Evolutionary conservation across 2,797 vertebrate species (phyloP), one percentile per base, ranked within the genome.

Genomic region (Neostethus bicornis): DNA sequence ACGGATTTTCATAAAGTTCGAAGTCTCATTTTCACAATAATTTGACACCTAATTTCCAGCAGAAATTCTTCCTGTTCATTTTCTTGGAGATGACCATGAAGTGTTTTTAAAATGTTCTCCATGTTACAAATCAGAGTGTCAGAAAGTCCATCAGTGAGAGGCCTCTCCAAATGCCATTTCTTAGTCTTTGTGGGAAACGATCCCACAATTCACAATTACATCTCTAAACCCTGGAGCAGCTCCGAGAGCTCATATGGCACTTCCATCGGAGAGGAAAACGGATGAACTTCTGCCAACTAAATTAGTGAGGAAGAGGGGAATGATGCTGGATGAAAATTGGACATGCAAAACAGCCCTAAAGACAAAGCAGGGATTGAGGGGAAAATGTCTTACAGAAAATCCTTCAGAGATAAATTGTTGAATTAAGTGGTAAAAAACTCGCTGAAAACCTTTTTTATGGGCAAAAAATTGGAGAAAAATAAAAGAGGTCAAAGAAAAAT

Each of bases 121-220:
- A 12, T 49, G 45, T 58, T 49, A 47, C 46, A 66, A 65, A 47
- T 75, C 57, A 58, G n/a, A n/a, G n/a, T n/a, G 51, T 66, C 46
- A 50, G 51, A 42, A 49, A 62, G 63, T 45, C 51, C 58, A n/a
- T n/a, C n/a, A n/a, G n/a, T 64, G 38, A n/a, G 48, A 75, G 35
- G 49, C 43, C 56, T 63, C 38, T 77, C 75, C 52, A 74, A 61
- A 68, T 64, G 60, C 20, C 55, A 73, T 75, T 74, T 51, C 51
- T 64, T 57, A 43, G 52, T 70, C 49, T 74, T 66, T 67, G 39
- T 61, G 25, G 42, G 47, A 73, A 84, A 58, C 71, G 54, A 43
- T 24, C 51, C 37, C 63, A 70, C 38, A 52, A 43, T 51, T 20
- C 44, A 37, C 29, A 61, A 32, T 72, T 37, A 46, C 51, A 47